Evolutionary conservation across 2,797 vertebrate species (phyloP), one percentile per base, ranked within the genome.

Genomic region (Chaenodraco wilsoni): DNA sequence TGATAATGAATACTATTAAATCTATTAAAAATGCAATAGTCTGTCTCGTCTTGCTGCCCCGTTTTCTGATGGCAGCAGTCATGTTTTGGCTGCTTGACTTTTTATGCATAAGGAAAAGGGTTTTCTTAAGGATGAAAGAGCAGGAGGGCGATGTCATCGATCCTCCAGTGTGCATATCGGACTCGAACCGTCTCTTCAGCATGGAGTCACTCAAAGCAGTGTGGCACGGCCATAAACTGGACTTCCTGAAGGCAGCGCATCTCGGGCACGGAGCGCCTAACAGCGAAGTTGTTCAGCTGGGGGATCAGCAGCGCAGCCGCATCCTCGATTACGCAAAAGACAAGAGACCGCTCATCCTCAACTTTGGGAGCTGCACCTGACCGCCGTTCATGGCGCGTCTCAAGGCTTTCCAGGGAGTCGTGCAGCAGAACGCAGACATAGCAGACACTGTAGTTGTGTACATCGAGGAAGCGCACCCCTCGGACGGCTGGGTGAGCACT

Each of bases 291-390:
- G 94, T 98, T 48, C 93, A 93, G 84, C 95, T 97, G 78, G 93
- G 94, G 23, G 95, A 96, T 62, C 94, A 94, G 87, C 92, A 87
- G 87, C 92, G 84, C 78, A 85, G 90, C 79, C 94, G 90, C 72
- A 95, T 99, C 89, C 94, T 99, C 37, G 97, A 99, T 81, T 98
- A 94, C 79, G 96, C 95, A 2, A 94, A 92, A 17, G 96, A 94
- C 45, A 87, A 87, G 78, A 93, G 98, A 89, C 98, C 97, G 52
- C 96, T 99, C 78, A 94, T 99, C 84, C 95, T 99, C 78, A 99
- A 98, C 91, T 99, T 99, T 86, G 98, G 98, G 77, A 99, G 97
- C 92, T 98, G 98, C 95, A 98, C 97, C 95, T 99, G 98, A 99
- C 98, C 98, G 5, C 98, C 98, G 72, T 99, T 99, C 93, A 98